Evolutionary conservation across 2,113 vertebrate genomes (phyloP).

Genomic region (Collichthys lucidus): DNA sequence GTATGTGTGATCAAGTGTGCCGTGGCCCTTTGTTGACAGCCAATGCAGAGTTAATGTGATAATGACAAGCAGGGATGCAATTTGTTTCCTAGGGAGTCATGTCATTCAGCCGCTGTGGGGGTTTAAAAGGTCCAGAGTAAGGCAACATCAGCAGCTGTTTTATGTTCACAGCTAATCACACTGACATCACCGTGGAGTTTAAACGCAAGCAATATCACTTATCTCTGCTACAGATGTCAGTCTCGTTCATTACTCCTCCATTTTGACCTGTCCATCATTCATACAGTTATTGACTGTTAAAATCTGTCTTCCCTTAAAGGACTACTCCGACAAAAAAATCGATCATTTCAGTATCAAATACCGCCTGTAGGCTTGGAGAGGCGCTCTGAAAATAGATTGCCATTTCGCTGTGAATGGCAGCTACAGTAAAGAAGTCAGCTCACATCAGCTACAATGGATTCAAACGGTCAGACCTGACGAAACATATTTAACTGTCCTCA

Average conservation of each 20-base stretch:
- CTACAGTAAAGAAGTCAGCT: neutral
- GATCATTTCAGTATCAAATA: slow-evolving; percentile 5
- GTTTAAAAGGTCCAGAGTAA: slow-evolving; percentile 61
- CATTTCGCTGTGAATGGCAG: slow-evolving; percentile 6
- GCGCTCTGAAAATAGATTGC: slow-evolving; percentile 6
- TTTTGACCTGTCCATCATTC: slow-evolving; percentile 9
- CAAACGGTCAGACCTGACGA: neutral
- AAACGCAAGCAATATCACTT: slow-evolving; percentile 16
- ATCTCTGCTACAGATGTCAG: slow-evolving; percentile 26
- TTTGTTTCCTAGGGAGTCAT: slow-evolving; percentile 58
- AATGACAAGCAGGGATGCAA: slow-evolving; percentile 69
- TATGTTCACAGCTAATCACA: slow-evolving; percentile 37
- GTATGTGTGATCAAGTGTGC: slow-evolving; percentile 15
- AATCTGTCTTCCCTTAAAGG: slow-evolving; percentile 8
- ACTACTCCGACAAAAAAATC: neutral
- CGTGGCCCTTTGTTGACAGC: slow-evolving; percentile 66
- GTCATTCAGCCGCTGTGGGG: slow-evolving; percentile 44
- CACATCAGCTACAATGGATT: slow-evolving; percentile 4
- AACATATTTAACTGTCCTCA: neutral
- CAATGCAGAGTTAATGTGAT: slow-evolving; percentile 71
- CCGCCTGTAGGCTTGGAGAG: neutral
- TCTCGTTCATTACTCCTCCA: neutral
- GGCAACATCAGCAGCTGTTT: slow-evolving; percentile 44
- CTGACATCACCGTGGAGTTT: slow-evolving; percentile 22
- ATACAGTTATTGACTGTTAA: slow-evolving; percentile 24